Percentiles rank a stretch among this genome's conserved stretches.
Conservation (phyloP, 1,140 invertebrate genomes). For the Doryteuthis pealeii region DNA sequence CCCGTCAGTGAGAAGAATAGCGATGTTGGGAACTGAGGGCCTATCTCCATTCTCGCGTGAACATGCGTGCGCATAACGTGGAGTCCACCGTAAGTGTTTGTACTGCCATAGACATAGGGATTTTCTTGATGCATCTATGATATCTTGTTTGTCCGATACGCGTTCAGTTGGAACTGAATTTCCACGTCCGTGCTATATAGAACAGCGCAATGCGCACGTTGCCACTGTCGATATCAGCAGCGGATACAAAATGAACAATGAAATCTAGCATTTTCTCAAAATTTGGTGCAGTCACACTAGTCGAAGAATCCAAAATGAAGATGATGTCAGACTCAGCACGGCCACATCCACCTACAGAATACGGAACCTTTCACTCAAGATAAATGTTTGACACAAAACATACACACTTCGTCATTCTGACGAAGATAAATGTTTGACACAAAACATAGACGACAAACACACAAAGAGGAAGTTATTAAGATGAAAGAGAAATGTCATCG, state of each 20-base stretch:
- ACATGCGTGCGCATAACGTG: slow-evolving; percentile 36
- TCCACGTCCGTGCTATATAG: slow-evolving; percentile 31
- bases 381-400: too few relatives aligned
- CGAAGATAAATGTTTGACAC: too few relatives aligned
- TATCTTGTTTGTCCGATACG: slow-evolving; percentile 30
- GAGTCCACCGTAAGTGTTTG: slow-evolving; percentile 42
- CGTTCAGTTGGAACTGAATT: slow-evolving; percentile 36
- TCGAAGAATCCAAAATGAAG: slow-evolving; percentile 50
- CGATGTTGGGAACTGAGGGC: slow-evolving; percentile 36
- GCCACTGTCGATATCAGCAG: slow-evolving; percentile 38
- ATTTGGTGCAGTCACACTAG: slow-evolving; percentile 42
- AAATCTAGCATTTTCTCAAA: slow-evolving; percentile 46
- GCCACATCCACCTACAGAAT: slow-evolving; percentile 24
- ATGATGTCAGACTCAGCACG: slow-evolving; percentile 38
- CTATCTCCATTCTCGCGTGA: slow-evolving; percentile 41
- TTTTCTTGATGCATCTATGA: slow-evolving; percentile 34
- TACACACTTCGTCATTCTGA: too few relatives aligned
- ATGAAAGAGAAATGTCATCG: too few relatives aligned
- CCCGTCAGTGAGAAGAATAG: slow-evolving; percentile 46
- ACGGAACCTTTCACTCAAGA: neutral
- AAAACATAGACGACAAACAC: too few relatives aligned
- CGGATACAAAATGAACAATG: slow-evolving; percentile 37
- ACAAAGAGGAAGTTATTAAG: too few relatives aligned
- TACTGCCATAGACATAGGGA: slow-evolving; percentile 42
- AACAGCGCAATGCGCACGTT: slow-evolving; percentile 35